Base-by-base conservation (phyloP, 2,888 invertebrate species). In the Drosophila neutralis region DNA sequence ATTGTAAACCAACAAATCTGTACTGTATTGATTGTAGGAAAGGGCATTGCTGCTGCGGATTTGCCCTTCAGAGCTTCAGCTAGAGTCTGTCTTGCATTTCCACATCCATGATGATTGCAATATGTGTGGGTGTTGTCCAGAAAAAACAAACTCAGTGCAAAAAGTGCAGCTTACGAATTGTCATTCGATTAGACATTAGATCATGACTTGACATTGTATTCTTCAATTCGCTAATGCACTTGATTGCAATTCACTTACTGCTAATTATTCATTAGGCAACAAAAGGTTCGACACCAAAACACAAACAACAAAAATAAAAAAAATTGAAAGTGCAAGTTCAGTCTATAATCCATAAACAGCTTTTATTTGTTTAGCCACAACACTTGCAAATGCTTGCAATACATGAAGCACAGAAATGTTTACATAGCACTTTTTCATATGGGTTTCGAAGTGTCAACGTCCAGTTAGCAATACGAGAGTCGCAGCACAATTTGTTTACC, bases 151-250 rank as follows among this genome's bases (percentile, higher is more conserved):
- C 33, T 54, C 15, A n/a, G 40, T 13, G 42, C 8, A 49, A 63
- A 76, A 87, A 65, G 48, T 68, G 64, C 58, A 81, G 69, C 66
- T 73, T 72, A 67, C 48, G 58, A 57, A 64, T 72, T 69, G 58
- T 57, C 62, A 68, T 66, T 67, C 58, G 24, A 33, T 51, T 36
- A 45, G 18, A 21, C 57, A 66, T 49, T 67, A 60, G 24, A 57
- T 56, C 45, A 83, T 83, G 83, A 83, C 87, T 87, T 74, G 74
- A 68, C 58, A 78, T 87, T 81, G 66, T 40, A 57, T 35, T 36
- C 52, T 15, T 42, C 38, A 78, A 61, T 42, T 40, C 33, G 36
- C 40, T 57, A 72, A 60, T 78, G 76, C 62, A 75, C 49, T 57
- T 45, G 27, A 36, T 58, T 80, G 77, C 63, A 75, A 58, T 56